Evolutionary conservation across 2,113 vertebrate species (phyloP), one percentile per base, ranked within the genome.

Genomic region (Boleophthalmus pectinirostris): DNA sequence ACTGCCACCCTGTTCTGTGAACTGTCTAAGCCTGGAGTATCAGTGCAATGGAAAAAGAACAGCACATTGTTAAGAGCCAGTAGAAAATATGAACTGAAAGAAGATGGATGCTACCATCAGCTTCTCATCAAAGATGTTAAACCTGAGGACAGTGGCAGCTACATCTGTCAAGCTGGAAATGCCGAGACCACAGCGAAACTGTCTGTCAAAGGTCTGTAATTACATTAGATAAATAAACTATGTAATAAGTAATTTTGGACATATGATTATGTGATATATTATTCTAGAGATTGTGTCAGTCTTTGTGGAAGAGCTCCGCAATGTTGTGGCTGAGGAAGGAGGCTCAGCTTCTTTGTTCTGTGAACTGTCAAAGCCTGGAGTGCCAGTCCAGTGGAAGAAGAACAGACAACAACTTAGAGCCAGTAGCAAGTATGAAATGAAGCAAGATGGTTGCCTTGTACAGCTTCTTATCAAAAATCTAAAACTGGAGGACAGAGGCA

Each of bases 121-220:
- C 80, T 64, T 64, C 33, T 64, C 20, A 73, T 91, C 46, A 75
- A 66, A 58, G 74, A 6, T 0, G 72, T 96, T 14, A 84, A 82
- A 64, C 74, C 68, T 2, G 83, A 86, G 24, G 90, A 91, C 67
- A 65, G 79, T 35, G 90, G 87, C 21, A 83, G 65, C 35, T 89
- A 89, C 70, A 29, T 72, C 0, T 91, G 88, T 70, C 58, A 78
- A 57, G 73, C 73, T 23, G 86, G 57, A 29, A 53, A 5, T 5
- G 60, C 58, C 61, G 89, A 87, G 6, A 89, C 85, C 14, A 81
- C 72, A 58, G 81, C 85, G 8, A 72, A 66, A 18, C 23, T 88
- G 14, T 15, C 65, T 5, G 94, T 96, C 56, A 95, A 87, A 90
- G 96, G 95, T 97, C 6, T 64, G 61, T 38, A 1, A 43, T 38